Conservation (phyloP, 2,888 invertebrate genomes). For the Xylocampa areola region DNA sequence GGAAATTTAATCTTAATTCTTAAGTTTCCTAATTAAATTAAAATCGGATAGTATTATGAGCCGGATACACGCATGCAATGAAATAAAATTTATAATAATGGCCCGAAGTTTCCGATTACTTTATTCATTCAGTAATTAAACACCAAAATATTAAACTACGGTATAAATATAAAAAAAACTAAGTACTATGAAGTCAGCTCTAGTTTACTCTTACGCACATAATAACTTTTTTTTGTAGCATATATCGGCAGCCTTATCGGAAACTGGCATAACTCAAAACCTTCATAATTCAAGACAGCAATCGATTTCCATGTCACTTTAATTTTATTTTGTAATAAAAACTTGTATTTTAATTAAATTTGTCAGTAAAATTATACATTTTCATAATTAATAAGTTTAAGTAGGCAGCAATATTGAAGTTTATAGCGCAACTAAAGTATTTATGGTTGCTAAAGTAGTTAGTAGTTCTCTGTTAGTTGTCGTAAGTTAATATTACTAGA, state of each 20-base stretch:
- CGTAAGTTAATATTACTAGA: too few species aligned
- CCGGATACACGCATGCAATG: too few species aligned
- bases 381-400: too few species aligned
- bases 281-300: not conserved
- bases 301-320: not conserved
- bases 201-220: constrained; percentile 13
- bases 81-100: not conserved
- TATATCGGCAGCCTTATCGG: not conserved
- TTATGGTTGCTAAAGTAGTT: too few species aligned
- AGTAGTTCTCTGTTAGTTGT: too few species aligned
- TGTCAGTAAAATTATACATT: constrained; percentile 8
- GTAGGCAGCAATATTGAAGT: too few species aligned
- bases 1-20: too few species aligned
- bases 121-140: constrained; percentile 28
- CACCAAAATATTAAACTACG: constrained; percentile 18
- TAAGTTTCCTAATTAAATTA: too few species aligned
- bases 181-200: not conserved
- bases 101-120: constrained; percentile 14
- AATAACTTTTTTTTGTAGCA: constrained; percentile 10
- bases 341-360: constrained; percentile 1
- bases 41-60: too few species aligned
- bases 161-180: constrained; percentile 1
- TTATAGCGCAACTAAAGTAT: too few species aligned
- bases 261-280: not conserved
- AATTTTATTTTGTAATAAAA: constrained; percentile 21